Conservation (phyloP, 64 coral and sea anemone species). For the Stichodactyla mertensii region DNA sequence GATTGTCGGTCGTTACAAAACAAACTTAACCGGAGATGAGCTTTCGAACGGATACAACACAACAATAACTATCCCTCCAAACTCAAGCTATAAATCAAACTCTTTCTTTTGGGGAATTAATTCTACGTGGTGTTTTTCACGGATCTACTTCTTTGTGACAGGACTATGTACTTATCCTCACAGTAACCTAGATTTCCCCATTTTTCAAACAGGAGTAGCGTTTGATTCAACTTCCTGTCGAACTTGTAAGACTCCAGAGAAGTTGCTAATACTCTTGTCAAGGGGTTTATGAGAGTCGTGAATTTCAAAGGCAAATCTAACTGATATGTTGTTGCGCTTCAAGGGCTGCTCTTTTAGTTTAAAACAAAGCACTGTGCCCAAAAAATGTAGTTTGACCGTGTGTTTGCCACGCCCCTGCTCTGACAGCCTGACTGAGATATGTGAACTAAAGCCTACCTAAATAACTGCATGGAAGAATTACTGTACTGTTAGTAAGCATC, state of each 20-base stretch:
- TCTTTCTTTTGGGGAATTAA: background rate
- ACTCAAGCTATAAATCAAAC: background rate
- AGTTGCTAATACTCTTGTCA: background rate
- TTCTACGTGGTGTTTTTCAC: background rate
- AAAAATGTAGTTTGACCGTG: background rate
- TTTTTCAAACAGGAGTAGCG: background rate
- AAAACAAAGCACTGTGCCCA: background rate
- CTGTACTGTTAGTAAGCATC: background rate
- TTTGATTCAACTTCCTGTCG: background rate
- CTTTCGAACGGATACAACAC: background rate
- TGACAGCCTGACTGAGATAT: background rate
- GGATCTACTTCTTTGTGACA: background rate
- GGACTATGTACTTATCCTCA: background rate
- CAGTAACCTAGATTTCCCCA: background rate
- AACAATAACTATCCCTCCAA: background rate
- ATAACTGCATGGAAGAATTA: background rate
- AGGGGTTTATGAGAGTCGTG: background rate
- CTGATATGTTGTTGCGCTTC: background rate
- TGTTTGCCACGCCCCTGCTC: background rate
- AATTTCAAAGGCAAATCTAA: background rate
- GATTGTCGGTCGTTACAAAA: background rate
- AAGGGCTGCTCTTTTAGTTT: background rate
- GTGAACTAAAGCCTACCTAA: background rate
- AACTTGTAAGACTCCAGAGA: background rate
- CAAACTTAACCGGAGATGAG: background rate